Base-by-base conservation (phyloP, 2,797 vertebrate genomes). In the Rallus crepitans region DNA sequence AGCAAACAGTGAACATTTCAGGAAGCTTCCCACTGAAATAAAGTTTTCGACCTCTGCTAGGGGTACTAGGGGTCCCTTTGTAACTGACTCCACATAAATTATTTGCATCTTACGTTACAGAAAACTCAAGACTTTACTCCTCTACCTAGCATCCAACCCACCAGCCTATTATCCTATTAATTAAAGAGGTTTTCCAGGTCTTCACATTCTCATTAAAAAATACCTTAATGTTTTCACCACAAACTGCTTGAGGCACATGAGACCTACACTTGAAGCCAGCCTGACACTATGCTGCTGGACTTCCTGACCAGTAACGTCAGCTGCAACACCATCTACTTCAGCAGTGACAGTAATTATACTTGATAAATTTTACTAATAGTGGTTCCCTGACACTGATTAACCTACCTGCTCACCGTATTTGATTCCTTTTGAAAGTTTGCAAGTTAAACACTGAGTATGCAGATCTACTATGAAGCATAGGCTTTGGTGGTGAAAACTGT, bases 311-410 rank as follows among this genome's bases (percentile, higher is more conserved):
- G 52, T 3, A 28, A 12, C 82, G 84, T 78, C 92, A 94, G 35
- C 61, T 75, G n/a, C 79, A 88, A 31, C 40, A 78, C 30, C 68
- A 75, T 47, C 57, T 61, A 93, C 50, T 93, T 75, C 48, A 94
- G n/a, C 25, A 12, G 31, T 65, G 76, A 85, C 91, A 94, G 72
- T 81, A 95, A 91, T 92, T 88, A 83, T 19, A 79, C 37, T 73
- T 85, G 48, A 89, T 89, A 31, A 87, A 82, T 89, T 93, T 91
- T 78, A 77, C 82, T 53, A 89, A 61, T 69, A 70, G 40, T 55
- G 9, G 39, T 24, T 86, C 65, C 65, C 65, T 61, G 85, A 73
- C 91, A 93, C 82, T 88, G 61, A 94, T 91, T 94, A 92, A 94
- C 91, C 89, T 48, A 91, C 31, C 63, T 57, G 57, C 37, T 93